Evolutionary conservation across 2,113 vertebrate genomes (phyloP).

Genomic region (Cinclus cinclus): DNA sequence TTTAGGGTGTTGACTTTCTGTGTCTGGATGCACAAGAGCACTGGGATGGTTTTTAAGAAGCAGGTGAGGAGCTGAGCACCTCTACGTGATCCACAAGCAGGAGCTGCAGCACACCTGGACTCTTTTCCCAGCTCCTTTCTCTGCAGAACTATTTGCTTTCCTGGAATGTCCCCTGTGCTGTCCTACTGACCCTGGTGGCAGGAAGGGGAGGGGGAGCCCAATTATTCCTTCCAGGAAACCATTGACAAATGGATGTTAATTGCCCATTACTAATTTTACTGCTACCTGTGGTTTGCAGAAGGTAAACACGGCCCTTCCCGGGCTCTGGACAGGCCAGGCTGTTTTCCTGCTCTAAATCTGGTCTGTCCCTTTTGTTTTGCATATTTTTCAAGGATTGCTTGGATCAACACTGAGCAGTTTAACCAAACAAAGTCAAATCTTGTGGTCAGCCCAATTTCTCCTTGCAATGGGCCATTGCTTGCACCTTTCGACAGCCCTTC

Average conservation of each 20-base stretch:
- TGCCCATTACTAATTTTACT: slow-evolving; percentile 61
- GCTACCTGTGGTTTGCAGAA: slow-evolving; percentile 59
- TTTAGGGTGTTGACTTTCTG: not conserved
- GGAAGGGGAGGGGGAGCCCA: slow-evolving; percentile 25
- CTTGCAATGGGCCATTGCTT: not conserved
- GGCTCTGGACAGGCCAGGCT: not conserved
- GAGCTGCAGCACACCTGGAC: not conserved
- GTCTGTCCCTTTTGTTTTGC: not conserved
- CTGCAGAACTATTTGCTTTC: not conserved
- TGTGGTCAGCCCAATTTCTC: not conserved
- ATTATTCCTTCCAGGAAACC: slow-evolving; percentile 54
- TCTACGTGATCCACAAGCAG: not conserved
- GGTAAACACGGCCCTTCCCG: slow-evolving; percentile 20
- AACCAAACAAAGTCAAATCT: not conserved
- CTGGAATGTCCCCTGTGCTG: not conserved
- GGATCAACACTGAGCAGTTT: not conserved
- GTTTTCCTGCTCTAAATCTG: slow-evolving; percentile 11
- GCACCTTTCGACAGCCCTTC: not conserved
- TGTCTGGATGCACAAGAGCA: not conserved
- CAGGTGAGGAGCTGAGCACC: not conserved
- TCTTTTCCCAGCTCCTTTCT: not conserved
- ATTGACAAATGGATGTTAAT: slow-evolving; percentile 50
- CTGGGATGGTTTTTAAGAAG: not conserved
- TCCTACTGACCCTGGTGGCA: not conserved
- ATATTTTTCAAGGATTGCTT: not conserved